Base-by-base conservation (phyloP, 2,888 invertebrate genomes). In the Drosophila anceps region DNA sequence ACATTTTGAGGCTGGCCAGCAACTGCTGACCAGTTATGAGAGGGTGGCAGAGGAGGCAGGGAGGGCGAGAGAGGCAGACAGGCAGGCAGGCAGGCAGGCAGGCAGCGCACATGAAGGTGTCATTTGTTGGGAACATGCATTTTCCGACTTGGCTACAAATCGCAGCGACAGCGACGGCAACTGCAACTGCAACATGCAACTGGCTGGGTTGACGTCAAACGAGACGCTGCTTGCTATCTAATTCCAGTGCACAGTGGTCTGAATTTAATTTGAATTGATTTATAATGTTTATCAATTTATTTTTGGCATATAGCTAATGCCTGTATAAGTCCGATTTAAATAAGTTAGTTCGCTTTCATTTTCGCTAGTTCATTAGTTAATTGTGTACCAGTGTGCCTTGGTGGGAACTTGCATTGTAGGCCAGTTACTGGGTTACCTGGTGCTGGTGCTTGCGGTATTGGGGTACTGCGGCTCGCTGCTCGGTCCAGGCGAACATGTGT, bases 51-150 rank as follows among this genome's bases (percentile, higher is more conserved):
- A 29, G 65, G 57, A 10, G 43, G 51, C 9, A 18, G 31, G 31
- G 35, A 33, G 43, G 55, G 15, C 27, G 29, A 44, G 24, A 31
- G 63, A 58, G 13, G 5, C 54, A 15, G 15, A 13, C 43, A 4
- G 20, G 18, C 61, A 74, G 74, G 61, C n/a, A n/a, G n/a, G n/a
- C n/a, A n/a, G 15, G 9, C 57, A 8, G 24, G 9, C n/a, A 5
- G 48, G 29, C 59, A 74, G 73, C 70, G 81, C 81, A 81, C 88
- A 77, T 89, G 85, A 87, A 91, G 90, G 89, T 90, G 90, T 91
- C 91, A 91, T 91, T 91, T 91, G 91, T 88, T 82, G 82, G 79
- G 70, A 81, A 85, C 90, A 90, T 89, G 90, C 82, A 87, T 89
- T 90, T 79, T 82, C 82, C 83, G 90, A 84, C 90, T 87, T 76